Evolutionary conservation across 1,140 invertebrate genomes (phyloP).

Genomic region (Chymomyza costata): DNA sequence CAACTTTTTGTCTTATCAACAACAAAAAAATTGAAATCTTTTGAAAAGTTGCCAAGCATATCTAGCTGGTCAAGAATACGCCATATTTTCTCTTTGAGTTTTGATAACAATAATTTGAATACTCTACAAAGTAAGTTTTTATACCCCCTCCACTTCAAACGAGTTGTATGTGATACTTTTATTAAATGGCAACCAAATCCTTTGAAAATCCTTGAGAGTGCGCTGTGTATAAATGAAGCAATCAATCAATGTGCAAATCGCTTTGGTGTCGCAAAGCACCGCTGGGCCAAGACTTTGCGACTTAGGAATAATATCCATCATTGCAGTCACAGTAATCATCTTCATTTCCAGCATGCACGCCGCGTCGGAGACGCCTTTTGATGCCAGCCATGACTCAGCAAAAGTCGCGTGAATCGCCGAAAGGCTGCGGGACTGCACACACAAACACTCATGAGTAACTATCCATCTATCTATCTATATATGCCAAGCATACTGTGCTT

Average conservation of each 20-base stretch:
- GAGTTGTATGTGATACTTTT: no score
- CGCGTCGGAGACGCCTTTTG: constrained; percentile 67
- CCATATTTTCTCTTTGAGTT: no score
- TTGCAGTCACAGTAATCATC: constrained; percentile 63
- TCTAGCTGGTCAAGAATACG: no score
- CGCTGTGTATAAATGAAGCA: constrained; percentile 59
- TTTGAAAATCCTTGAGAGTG: constrained; percentile 41
- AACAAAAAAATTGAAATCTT: no score
- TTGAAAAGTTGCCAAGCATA: no score
- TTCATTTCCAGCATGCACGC: constrained; percentile 57
- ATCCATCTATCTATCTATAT: constrained; percentile 27
- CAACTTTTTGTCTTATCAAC: no score
- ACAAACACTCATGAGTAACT: no score
- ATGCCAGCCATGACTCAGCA: constrained; percentile 62
- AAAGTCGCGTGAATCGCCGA: constrained; percentile 23
- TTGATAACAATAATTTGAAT: no score
- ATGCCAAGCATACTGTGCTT: constrained; percentile 30
- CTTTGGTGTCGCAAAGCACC: constrained; percentile 70
- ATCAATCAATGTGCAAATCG: constrained; percentile 66
- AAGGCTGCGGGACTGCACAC: constrained; percentile 1
- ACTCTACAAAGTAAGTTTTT: no score
- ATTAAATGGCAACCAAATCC: constrained; percentile 46
- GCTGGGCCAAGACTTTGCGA: constrained; percentile 71
- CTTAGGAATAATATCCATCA: constrained; percentile 71
- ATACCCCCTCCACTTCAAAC: background rate